phyloP scores from a whole-genome alignment of 1,140 invertebrate genomes.

The Leptinotarsa defecta region DNA sequence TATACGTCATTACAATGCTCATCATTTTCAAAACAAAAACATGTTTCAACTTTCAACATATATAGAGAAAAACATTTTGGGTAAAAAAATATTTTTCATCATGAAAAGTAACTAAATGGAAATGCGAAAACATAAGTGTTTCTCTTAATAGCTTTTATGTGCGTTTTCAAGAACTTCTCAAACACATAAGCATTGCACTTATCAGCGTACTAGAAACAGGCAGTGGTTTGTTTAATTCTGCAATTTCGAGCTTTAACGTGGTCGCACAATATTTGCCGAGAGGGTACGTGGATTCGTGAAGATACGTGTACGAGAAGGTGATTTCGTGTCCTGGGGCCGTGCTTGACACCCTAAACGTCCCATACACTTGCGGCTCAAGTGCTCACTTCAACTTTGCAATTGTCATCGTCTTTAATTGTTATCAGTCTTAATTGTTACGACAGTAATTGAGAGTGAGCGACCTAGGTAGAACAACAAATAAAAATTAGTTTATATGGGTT shows the following conservation, averaged over 20 bases:
- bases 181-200: slow-evolving; percentile 29
- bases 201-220: slow-evolving; percentile 30
- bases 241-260: slow-evolving; percentile 40
- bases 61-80: too few relatives aligned
- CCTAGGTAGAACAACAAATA: not conserved
- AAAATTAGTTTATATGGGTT: too few relatives aligned
- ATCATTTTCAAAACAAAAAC: too few relatives aligned
- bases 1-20: too few relatives aligned
- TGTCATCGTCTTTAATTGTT: slow-evolving; percentile 10
- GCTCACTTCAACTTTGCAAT: slow-evolving; percentile 16
- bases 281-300: slow-evolving; percentile 36
- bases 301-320: slow-evolving; percentile 42
- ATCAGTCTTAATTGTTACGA: not conserved
- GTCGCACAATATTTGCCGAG: slow-evolving; percentile 40
- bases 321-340: slow-evolving; percentile 8
- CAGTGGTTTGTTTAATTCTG: slow-evolving; percentile 45
- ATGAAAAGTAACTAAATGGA: too few relatives aligned
- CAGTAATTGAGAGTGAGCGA: not conserved
- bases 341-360: slow-evolving; percentile 4
- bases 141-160: slow-evolving; percentile 4
- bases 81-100: too few relatives aligned
- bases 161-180: slow-evolving; percentile 8
- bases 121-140: not conserved
- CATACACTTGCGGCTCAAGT: slow-evolving; percentile 4
- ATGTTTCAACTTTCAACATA: too few relatives aligned